A percentile compares a stretch with the other conserved stretches of the same genome.
These are phyloP conservation scores for Etheostoma perlongum DNA, from an alignment of 2,797 vertebrate species.

Conservation along the genomic window DNA sequence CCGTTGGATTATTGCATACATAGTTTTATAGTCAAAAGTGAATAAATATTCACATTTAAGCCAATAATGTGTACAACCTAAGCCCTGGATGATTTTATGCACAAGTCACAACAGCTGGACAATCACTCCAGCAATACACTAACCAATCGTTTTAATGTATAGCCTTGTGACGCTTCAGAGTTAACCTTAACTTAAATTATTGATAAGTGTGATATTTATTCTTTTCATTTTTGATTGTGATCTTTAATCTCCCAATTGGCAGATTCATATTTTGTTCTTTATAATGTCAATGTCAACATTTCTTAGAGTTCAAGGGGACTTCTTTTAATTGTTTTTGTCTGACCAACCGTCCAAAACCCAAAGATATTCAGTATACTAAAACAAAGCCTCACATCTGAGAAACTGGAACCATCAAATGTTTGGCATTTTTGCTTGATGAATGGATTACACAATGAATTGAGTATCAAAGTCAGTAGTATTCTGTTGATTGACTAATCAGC, in stretches of 20 bases:
- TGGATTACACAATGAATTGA: neutral
- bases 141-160: neutral
- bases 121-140: constrained; percentile 59
- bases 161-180: constrained; percentile 5
- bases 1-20: neutral
- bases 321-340: neutral
- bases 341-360: neutral
- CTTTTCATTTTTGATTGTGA: too few species aligned
- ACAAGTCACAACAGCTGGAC: constrained; percentile 27
- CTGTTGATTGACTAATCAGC: neutral
- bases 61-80: constrained; percentile 8
- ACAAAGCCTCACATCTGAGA: neutral
- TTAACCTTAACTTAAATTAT: neutral
- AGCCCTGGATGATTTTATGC: constrained; percentile 9
- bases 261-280: neutral
- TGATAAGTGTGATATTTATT: neutral
- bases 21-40: neutral
- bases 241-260: neutral
- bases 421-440: neutral
- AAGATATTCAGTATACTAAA: neutral
- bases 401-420: neutral
- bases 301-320: neutral
- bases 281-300: neutral
- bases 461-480: neutral
- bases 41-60: constrained; percentile 24